Evolutionary conservation across 1,140 invertebrate species (phyloP), one percentile per base, ranked within the genome.

Genomic region (Nymphalis io): DNA sequence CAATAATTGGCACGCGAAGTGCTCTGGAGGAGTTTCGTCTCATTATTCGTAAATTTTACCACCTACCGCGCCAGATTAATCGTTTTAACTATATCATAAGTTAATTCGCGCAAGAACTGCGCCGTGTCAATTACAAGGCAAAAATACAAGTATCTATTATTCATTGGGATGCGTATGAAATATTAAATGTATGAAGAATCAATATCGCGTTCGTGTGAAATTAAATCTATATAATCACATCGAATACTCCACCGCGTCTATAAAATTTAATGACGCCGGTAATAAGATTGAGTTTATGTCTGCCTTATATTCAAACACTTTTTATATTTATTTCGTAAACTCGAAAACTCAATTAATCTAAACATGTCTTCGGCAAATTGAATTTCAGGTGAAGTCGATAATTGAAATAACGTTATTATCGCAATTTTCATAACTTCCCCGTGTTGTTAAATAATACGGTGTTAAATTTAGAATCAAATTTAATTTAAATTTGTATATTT

Each of bases 61-160:
- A 88, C 89, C 89, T 83, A 85, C 89, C 76, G 88, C 23, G 89
- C 68, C 83, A 89, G 82, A 91, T 89, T 89, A 88, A 91, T 91
- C 84, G 87, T 83, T 87, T 87, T 88, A 85, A 85, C 84, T 88
- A 89, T 89, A 87, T 84, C 84, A 88, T 89, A 89, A 85, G 68
- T 90, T 85, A 81, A 80, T 86, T 82, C 79, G 70, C 78, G 64
- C 79, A 78, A 80, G 76, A 82, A 75, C 70, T 74, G 72, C 75
- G 71, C 68, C 65, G 80, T 81, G 89, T 89, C 89, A 91, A 91
- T 91, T 91, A 91, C 74, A 80, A 59, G 70, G 81, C 69, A 80
- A 88, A 88, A 85, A 88, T 87, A 85, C 80, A 85, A 82, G 76
- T 83, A 76, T 87, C 85, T 87, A 70, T 70, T 70, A 63, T 63